Base-by-base conservation (phyloP, 2,113 vertebrate genomes). In the Corythoichthys intestinalis region DNA sequence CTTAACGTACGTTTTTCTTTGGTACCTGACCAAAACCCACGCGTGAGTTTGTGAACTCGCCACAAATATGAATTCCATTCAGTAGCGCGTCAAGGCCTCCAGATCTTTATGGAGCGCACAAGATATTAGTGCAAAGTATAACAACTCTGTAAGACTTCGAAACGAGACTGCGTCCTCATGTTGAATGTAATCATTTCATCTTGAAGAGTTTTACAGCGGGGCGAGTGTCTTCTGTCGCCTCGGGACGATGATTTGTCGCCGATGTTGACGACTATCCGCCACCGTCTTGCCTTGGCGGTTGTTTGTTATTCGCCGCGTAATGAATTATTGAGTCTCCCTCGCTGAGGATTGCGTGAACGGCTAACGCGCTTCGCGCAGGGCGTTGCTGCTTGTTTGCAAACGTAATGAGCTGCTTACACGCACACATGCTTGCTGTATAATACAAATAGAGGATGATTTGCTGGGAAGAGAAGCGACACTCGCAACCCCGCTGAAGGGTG, bases 241-340 rank as follows among this genome's bases (percentile, higher is more conserved):
- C 48, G 7, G 1, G 13, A 50, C 35, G 13, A 62, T 46, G 44
- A 79, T 76, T 79, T 67, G 54, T n/a, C 39, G 50, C 66, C 72
- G 62, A 64, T 0, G 4, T 66, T 52, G 63, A 61, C 53, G 14
- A 12, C 60, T 9, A 8, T 66, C 44, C 6, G 14, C 48, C 68
- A 53, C 76, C 46, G 50, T 73, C 50, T 54, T 58, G 68, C 73
- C 57, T 59, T 8, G 38, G 10, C 56, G 54, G 47, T 61, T 83
- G 71, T 80, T 79, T 82, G 64, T 70, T 71, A 65, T 81, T 82
- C 75, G 76, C 17, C 2, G 13, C 52, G 48, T 65, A 70, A 84
- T 83, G 67, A 83, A 85, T 84, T 83, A 82, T 80, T 78, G 77
- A 85, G 70, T 56, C 54, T 10, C 70, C 65, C 57, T 81, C 70